Evolutionary conservation across 2,888 invertebrate species (phyloP).

Genomic region (Sesia apiformis): DNA sequence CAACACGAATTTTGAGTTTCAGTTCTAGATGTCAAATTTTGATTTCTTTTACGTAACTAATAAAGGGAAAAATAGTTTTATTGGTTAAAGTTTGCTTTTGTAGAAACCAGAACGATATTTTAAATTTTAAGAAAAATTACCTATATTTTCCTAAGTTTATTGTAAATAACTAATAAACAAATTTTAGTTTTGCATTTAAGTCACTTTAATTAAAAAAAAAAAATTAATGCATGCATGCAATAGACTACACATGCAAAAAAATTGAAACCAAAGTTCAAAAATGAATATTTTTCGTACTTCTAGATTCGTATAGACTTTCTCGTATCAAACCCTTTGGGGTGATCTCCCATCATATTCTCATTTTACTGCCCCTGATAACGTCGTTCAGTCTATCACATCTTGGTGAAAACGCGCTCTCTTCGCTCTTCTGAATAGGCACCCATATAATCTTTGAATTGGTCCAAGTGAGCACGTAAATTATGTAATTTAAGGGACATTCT

Average conservation of each 20-base stretch:
- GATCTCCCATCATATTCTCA: background rate
- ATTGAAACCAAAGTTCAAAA: background rate
- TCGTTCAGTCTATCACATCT: slow-evolving; percentile 3
- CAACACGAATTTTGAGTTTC: background rate
- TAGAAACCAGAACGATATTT: background rate
- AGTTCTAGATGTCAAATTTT: background rate
- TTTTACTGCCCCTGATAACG: slow-evolving; percentile 4
- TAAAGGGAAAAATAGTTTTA: background rate
- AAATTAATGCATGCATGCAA: background rate
- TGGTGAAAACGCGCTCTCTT: slow-evolving; percentile 8
- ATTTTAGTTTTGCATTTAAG: background rate
- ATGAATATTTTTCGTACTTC: background rate
- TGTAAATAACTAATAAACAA: background rate
- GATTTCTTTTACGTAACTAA: background rate
- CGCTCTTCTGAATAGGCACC: slow-evolving; percentile 7
- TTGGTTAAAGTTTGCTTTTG: background rate
- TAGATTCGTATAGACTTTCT: background rate
- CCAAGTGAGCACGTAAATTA: slow-evolving; percentile 8
- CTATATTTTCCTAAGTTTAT: background rate
- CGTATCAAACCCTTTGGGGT: background rate
- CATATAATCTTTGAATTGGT: slow-evolving; percentile 8
- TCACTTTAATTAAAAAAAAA: background rate
- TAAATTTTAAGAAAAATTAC: background rate
- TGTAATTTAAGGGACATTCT: slow-evolving; percentile 9
- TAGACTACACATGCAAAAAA: background rate